Conservation (phyloP, 2,113 vertebrate genomes). For the Lagenorhynchus albirostris region DNA sequence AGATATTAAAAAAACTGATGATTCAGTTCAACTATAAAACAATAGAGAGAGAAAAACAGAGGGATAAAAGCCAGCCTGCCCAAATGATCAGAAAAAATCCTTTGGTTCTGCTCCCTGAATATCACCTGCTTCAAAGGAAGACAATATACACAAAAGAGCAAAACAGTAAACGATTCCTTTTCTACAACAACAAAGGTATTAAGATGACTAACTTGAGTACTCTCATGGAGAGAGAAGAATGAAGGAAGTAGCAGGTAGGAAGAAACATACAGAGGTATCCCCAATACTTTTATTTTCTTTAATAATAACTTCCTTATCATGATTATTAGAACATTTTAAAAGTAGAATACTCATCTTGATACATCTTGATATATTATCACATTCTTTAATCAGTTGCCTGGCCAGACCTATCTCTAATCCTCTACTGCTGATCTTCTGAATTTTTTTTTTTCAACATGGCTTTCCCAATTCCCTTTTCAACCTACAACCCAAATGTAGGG, state of each 20-base stretch:
- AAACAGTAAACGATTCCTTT: background rate
- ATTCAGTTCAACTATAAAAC: background rate
- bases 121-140: background rate
- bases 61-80: background rate
- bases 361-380: background rate
- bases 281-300: background rate
- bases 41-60: background rate
- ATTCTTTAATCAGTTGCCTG: background rate
- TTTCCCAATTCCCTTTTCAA: background rate
- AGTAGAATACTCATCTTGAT: background rate
- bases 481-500: background rate
- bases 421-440: background rate
- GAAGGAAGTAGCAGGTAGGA: background rate
- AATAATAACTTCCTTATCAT: background rate
- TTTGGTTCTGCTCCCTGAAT: background rate
- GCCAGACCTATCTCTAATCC: background rate
- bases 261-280: background rate
- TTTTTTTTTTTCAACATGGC: background rate
- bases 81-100: background rate
- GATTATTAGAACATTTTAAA: background rate
- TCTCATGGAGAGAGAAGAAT: background rate
- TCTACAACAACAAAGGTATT: background rate
- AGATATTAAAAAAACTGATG: background rate
- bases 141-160: background rate
- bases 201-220: background rate